Conservation (phyloP, 2,797 vertebrate species). For the Varecia variegata region DNA sequence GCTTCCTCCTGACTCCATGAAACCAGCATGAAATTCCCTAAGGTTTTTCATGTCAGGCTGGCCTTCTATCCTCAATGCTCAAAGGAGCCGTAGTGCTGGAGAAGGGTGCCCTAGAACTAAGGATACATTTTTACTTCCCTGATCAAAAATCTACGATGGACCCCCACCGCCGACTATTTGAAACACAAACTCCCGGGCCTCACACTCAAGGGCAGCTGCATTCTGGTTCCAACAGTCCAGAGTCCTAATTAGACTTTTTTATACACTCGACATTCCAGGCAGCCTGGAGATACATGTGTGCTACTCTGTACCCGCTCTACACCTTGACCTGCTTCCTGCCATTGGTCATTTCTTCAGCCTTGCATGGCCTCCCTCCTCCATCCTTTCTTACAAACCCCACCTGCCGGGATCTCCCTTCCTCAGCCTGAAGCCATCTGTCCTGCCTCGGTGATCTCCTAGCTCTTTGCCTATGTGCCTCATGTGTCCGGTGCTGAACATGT, state of each 20-base stretch:
- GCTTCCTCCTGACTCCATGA: neutral
- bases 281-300: neutral
- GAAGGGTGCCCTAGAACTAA: neutral
- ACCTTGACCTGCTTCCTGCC: no score
- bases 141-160: neutral
- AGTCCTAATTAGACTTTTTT: neutral
- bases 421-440: neutral
- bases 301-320: neutral
- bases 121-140: neutral
- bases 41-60: neutral
- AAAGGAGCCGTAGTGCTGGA: neutral
- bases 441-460: neutral
- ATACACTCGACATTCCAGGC: neutral
- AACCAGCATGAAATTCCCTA: neutral
- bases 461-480: neutral
- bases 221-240: neutral
- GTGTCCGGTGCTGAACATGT: neutral
- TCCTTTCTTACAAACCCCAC: neutral
- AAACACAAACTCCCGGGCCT: neutral
- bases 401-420: neutral
- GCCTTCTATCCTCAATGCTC: neutral
- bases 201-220: neutral
- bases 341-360: neutral
- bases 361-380: neutral
- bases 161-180: neutral